Evolutionary conservation across 1,140 invertebrate species (phyloP).

Genomic region (Alviniconcha marisindica): DNA sequence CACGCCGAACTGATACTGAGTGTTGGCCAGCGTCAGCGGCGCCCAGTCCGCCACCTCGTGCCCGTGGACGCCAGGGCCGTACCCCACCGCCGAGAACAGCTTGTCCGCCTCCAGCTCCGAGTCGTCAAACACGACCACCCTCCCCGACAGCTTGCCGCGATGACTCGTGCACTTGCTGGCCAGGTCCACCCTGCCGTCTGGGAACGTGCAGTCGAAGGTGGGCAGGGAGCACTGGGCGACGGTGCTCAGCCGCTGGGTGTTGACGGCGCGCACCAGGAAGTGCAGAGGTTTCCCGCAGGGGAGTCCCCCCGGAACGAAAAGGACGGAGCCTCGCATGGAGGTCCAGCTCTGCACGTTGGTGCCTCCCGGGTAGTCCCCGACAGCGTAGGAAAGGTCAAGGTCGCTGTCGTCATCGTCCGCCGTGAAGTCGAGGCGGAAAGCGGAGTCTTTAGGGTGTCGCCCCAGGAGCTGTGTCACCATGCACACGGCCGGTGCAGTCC

Average conservation of each 20-base stretch:
- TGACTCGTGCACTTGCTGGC: constrained; percentile 49
- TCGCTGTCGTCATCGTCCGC: constrained; percentile 46
- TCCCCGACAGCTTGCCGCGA: constrained; percentile 49
- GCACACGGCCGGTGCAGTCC: not conserved
- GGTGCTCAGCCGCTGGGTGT: constrained; percentile 39
- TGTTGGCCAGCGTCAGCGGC: constrained; percentile 37
- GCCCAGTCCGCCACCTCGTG: constrained; percentile 48
- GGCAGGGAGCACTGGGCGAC: constrained; percentile 34
- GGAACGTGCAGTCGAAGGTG: constrained; percentile 49
- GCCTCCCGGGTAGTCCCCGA: constrained; percentile 44
- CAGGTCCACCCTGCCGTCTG: constrained; percentile 48
- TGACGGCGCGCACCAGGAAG: constrained; percentile 47
- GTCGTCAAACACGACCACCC: constrained; percentile 52
- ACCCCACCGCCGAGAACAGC: constrained; percentile 42
- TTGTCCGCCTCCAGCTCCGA: constrained; percentile 39
- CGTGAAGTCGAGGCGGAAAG: constrained; percentile 44
- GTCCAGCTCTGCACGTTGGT: constrained; percentile 45
- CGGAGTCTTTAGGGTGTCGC: constrained; percentile 44
- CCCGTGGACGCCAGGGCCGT: constrained; percentile 41
- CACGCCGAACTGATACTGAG: constrained; percentile 12
- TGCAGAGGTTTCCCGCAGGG: constrained; percentile 44
- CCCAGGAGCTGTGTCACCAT: constrained; percentile 33
- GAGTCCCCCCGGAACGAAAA: constrained; percentile 29
- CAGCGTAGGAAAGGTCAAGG: constrained; percentile 41
- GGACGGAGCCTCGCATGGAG: constrained; percentile 26